phyloP scores from a whole-genome alignment of 2,888 invertebrate genomes.

The Steinernema hermaphroditum region DNA sequence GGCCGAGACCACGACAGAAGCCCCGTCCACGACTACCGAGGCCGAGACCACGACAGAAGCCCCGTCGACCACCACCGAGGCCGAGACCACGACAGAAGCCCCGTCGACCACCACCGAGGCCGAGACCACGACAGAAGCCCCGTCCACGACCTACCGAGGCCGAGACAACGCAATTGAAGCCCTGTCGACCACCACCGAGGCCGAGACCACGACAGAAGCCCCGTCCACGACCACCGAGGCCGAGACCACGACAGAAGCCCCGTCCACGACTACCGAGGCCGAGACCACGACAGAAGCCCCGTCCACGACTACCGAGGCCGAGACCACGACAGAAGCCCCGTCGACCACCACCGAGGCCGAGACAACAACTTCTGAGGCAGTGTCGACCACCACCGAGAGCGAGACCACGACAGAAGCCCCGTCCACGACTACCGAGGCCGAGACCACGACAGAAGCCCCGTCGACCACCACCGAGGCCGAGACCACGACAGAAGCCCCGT shows the following conservation, averaged over 20 bases:
- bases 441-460: neutral
- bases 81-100: neutral
- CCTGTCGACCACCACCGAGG: neutral
- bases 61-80: neutral
- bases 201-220: too few species aligned
- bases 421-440: neutral
- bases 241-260: neutral
- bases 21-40: neutral
- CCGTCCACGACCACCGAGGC: neutral
- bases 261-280: neutral
- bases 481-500: too few species aligned
- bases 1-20: neutral
- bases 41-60: neutral
- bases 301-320: neutral
- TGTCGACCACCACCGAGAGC: neutral
- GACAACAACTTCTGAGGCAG: neutral
- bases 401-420: neutral
- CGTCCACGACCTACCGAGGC: neutral
- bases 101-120: neutral
- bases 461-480: neutral
- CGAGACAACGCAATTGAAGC: neutral
- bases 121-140: neutral
- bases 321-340: too few species aligned
- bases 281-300: neutral
- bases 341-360: neutral